A percentile compares a stretch with the other conserved stretches of the same genome.
Conservation (phyloP, 2,888 invertebrate genomes). For the Ochlodes sylvanus region DNA sequence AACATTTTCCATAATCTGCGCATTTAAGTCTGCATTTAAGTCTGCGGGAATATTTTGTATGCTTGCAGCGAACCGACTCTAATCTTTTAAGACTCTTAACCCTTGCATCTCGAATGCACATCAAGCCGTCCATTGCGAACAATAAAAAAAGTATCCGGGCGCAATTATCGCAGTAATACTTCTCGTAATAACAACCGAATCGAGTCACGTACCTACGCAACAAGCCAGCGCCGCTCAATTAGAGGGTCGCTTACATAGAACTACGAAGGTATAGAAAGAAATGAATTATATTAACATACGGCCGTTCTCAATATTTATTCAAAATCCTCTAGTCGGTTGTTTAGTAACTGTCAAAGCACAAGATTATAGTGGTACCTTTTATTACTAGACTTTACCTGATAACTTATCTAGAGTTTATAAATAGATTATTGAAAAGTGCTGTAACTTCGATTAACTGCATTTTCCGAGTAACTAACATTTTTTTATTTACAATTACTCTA, state of each 20-base stretch:
- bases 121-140: constrained; percentile 36
- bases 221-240: constrained; percentile 60
- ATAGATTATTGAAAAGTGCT: too few relatives aligned
- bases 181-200: constrained; percentile 54
- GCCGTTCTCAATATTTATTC: too few relatives aligned
- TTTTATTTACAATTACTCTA: too few relatives aligned
- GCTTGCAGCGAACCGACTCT: constrained; percentile 23
- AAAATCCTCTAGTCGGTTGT: too few relatives aligned
- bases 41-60: constrained; percentile 24
- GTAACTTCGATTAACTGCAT: too few relatives aligned
- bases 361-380: too few relatives aligned
- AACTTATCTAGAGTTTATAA: too few relatives aligned
- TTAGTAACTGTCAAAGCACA: too few relatives aligned
- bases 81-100: constrained; percentile 31
- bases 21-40: background rate
- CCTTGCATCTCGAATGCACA: constrained; percentile 35
- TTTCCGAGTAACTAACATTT: too few relatives aligned
- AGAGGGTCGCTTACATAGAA: constrained; percentile 48
- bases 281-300: background rate
- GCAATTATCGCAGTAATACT: constrained; percentile 48
- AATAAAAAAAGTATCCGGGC: constrained; percentile 46
- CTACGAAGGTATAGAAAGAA: background rate
- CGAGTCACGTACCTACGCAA: constrained; percentile 62
- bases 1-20: too few relatives aligned
- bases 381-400: too few relatives aligned